phyloP scores from a whole-genome alignment of 2,113 vertebrate species.

The Tympanuchus pallidicinctus region DNA sequence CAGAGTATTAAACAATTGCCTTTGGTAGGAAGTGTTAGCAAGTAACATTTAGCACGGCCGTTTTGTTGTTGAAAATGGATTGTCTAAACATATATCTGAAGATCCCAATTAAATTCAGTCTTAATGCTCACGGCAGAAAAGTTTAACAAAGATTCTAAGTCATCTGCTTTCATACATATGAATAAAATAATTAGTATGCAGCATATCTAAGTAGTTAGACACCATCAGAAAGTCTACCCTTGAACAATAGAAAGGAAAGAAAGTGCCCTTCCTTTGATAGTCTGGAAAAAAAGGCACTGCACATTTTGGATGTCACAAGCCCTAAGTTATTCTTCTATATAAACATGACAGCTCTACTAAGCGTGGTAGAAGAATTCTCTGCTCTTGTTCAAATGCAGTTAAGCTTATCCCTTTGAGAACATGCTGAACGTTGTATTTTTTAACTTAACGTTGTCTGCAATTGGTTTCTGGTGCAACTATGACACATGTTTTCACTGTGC shows the following conservation, averaged over 20 bases:
- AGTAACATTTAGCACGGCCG: background rate
- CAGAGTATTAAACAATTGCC: background rate
- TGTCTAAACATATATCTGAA: background rate
- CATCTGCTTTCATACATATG: slow-evolving; percentile 37
- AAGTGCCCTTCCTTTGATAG: slow-evolving; percentile 30
- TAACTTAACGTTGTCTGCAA: background rate
- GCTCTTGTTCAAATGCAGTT: background rate
- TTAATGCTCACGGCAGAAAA: slow-evolving; percentile 30
- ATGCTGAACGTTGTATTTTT: background rate
- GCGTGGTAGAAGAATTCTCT: background rate
- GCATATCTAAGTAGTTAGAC: slow-evolving; percentile 35
- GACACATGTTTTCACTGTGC: background rate
- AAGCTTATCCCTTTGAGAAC: background rate
- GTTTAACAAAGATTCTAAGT: background rate
- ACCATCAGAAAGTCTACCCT: slow-evolving; percentile 29
- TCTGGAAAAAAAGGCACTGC: background rate
- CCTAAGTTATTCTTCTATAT: background rate
- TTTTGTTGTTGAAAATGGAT: slow-evolving; percentile 15
- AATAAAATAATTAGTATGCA: slow-evolving; percentile 50
- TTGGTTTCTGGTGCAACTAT: background rate
- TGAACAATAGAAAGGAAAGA: slow-evolving; percentile 12
- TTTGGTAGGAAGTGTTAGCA: slow-evolving; percentile 3
- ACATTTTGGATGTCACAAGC: background rate
- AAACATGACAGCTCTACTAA: background rate
- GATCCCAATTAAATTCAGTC: background rate